These are phyloP conservation scores for Chaetura pelagica DNA, from an alignment of 2,113 vertebrate genomes.

Conservation along the genomic window DNA sequence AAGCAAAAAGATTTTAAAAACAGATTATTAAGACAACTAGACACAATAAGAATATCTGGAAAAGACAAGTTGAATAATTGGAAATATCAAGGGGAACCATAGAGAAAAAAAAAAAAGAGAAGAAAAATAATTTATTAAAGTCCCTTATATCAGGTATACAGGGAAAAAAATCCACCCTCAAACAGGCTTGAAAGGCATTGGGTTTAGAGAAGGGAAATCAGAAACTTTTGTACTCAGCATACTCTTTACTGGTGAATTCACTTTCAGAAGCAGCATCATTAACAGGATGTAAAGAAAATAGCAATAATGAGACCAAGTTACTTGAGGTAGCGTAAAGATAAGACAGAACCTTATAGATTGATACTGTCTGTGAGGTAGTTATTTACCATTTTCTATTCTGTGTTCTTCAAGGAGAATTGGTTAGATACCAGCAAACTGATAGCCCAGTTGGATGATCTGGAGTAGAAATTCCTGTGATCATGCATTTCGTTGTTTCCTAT, in stretches of 20 bases:
- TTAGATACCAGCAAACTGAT: background rate
- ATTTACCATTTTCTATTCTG: background rate
- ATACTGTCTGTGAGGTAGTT: fast-evolving
- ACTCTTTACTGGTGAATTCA: background rate
- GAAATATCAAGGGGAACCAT: background rate
- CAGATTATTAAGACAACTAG: background rate
- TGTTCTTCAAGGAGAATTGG: background rate
- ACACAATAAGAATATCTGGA: background rate
- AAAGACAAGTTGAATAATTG: background rate
- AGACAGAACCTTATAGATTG: background rate
- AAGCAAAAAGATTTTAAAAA: background rate
- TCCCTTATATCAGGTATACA: background rate
- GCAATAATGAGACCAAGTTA: background rate
- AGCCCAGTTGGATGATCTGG: background rate
- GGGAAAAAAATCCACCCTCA: background rate
- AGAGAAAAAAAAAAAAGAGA: fast-evolving
- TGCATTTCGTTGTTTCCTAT: background rate
- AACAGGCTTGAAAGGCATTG: background rate
- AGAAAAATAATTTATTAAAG: background rate
- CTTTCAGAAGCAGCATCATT: background rate
- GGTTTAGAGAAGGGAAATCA: background rate
- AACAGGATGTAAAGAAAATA: background rate
- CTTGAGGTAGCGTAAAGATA: background rate
- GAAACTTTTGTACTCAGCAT: background rate
- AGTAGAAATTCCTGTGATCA: background rate